phyloP scores from a whole-genome alignment of 2,888 invertebrate species.

The Orthosia incerta region DNA sequence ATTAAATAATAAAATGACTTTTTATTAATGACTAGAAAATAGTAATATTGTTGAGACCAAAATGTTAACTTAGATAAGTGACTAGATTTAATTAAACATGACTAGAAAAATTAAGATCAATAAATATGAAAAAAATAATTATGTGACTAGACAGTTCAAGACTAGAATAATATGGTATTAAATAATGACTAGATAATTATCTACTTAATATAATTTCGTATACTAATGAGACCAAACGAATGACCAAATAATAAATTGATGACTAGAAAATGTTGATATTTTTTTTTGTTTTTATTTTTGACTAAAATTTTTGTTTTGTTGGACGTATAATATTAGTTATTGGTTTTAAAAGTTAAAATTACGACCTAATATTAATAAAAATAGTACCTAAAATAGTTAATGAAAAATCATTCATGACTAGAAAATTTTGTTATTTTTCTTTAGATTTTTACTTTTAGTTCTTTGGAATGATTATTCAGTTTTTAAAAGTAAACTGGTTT shows the following conservation, averaged over 20 bases:
- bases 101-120: constrained; percentile 14
- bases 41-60: constrained; percentile 12
- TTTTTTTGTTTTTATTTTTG: neutral
- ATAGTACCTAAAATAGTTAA: neutral
- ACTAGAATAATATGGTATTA: constrained; percentile 12
- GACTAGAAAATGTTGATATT: neutral
- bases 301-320: neutral
- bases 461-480: neutral
- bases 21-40: constrained; percentile 26
- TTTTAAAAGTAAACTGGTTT: neutral
- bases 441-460: constrained; percentile 12
- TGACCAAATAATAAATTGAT: neutral
- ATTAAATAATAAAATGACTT: neutral
- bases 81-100: neutral
- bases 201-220: neutral
- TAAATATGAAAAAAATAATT: neutral
- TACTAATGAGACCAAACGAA: constrained; percentile 36
- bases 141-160: constrained; percentile 1
- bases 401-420: neutral
- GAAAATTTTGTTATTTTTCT: neutral
- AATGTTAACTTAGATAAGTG: neutral
- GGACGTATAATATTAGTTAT: neutral
- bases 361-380: neutral
- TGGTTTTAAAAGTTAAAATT: no score
- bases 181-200: neutral